Percentiles rank a stretch among this genome's conserved stretches.
Conservation (phyloP, 2,888 invertebrate genomes). For the Phortica okadai region DNA sequence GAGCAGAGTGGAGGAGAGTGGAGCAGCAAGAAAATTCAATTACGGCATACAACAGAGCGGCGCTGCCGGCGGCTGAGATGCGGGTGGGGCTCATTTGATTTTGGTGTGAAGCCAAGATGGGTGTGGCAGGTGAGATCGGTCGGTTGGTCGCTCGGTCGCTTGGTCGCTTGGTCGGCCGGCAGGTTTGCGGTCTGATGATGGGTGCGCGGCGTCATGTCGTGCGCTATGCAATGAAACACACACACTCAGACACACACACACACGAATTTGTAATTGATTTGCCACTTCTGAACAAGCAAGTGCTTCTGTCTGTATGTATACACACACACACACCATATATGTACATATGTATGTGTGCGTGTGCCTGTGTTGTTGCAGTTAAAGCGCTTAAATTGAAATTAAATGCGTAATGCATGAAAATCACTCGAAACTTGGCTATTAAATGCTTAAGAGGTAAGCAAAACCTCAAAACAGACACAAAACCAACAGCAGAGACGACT, state of each 20-base stretch:
- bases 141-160: not conserved
- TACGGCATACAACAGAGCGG: not conserved
- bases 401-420: conserved; percentile 16
- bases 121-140: not conserved
- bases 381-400: conserved; percentile 11
- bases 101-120: not conserved
- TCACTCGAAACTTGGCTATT: not conserved
- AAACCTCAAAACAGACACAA: too few species aligned
- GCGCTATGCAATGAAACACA: not conserved
- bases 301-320: too few species aligned
- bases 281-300: not conserved
- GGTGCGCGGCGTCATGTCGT: not conserved
- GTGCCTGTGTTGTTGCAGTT: not conserved
- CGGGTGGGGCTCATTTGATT: not conserved
- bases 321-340: too few species aligned
- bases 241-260: not conserved
- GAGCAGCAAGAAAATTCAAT: not conserved
- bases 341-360: too few species aligned
- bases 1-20: too few species aligned
- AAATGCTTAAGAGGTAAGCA: not conserved
- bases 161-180: not conserved
- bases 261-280: not conserved
- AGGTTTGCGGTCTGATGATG: not conserved
- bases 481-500: too few species aligned
- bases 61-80: not conserved